Conservation (phyloP, 1,140 invertebrate species). For the Monochamus saltuarius region DNA sequence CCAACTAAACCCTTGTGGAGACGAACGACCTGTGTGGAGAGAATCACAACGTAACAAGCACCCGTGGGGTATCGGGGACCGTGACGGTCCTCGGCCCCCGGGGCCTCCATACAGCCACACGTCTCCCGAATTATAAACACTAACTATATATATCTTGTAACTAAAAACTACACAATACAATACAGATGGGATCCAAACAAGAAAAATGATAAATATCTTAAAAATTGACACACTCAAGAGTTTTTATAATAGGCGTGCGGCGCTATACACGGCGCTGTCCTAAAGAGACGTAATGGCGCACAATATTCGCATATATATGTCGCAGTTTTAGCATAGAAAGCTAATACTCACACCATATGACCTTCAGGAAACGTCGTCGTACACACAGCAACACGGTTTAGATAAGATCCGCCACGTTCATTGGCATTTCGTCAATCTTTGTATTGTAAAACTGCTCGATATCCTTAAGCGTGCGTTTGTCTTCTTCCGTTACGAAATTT, state of each 20-base stretch:
- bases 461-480: constrained; percentile 90
- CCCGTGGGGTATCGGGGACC: constrained; percentile 5
- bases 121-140: constrained; percentile 35
- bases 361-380: constrained; percentile 53
- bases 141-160: constrained; percentile 46
- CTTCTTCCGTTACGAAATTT: constrained; percentile 97
- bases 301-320: constrained; percentile 48
- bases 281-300: constrained; percentile 51
- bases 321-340: constrained; percentile 38
- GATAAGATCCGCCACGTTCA: constrained; percentile 97
- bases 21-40: constrained; percentile 52
- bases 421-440: constrained; percentile 98
- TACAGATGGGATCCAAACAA: constrained; percentile 23
- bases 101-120: constrained; percentile 34
- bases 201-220: constrained; percentile 35
- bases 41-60: constrained; percentile 16
- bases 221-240: constrained; percentile 44
- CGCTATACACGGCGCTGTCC: constrained; percentile 45
- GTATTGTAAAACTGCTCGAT: constrained; percentile 99
- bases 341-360: constrained; percentile 56
- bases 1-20: constrained; percentile 70
- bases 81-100: constrained; percentile 19
- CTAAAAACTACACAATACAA: constrained; percentile 36
- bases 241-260: constrained; percentile 31
- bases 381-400: constrained; percentile 58